Evolutionary conservation across 2,888 invertebrate genomes (phyloP), one percentile per base, ranked within the genome.

Genomic region (Helleia helle): DNA sequence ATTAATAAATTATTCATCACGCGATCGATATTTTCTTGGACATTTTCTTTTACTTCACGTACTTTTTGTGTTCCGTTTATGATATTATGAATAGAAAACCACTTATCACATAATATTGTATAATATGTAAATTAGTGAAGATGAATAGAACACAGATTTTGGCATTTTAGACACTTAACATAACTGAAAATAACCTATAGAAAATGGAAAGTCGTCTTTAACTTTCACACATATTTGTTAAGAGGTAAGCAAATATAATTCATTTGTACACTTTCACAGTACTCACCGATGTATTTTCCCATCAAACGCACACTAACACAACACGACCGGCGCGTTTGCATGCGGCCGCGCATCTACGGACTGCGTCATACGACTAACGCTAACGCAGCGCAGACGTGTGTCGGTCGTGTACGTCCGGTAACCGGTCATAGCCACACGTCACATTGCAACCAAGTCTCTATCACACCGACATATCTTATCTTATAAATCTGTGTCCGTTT

Each of bases 271-370:
- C 11, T 4, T n/a, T 30, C n/a, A 4, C 18, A 18, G 18, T 22
- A 18, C 11, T 1, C 18, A 34, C 34, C 34, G 22, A 18, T 34
- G 34, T 12, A 17, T 8, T 12, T 8, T 34, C 11, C 30, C 30
- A 31, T 11, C n/a, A 9, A 18, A 11, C 9, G 4, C 30, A 34
- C 34, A 13, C 28, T n/a, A n/a, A n/a, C n/a, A n/a, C n/a, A n/a
- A 15, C 5, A 34, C 34, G 34, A 18, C 22, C 15, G 12, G 22
- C 22, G 22, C 48, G 54, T 37, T 44, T 25, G 54, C 46, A 47
- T 49, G 67, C 72, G 71, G 66, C 50, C 58, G 65, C 72, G 69
- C 75, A 66, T 75, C 71, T 68, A 9, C 17, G 15, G 15, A 6
- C 17, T 15, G 31, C 17, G 31, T 31, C 17, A 31, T 15, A 15